These are phyloP conservation scores for Macrosteles quadrilineatus DNA, from an alignment of 1,140 invertebrate species.

Conservation along the genomic window DNA sequence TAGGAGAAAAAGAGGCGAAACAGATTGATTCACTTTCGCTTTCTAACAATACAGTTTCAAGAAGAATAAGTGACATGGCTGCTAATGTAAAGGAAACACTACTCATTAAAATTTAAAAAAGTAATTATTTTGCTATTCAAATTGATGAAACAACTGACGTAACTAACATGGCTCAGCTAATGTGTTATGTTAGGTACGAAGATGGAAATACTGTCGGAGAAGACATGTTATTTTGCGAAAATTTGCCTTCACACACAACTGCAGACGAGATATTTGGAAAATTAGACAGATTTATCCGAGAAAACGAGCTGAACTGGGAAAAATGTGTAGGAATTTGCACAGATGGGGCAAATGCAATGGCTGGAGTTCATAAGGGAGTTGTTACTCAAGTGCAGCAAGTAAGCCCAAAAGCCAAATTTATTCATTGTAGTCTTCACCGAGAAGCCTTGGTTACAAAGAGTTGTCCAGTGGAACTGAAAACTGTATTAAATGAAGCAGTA, in stretches of 20 bases:
- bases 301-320: background rate
- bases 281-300: constrained; percentile 8
- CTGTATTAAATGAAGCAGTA: background rate
- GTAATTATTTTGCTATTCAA: background rate
- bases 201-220: constrained; percentile 15
- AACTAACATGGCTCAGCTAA: constrained; percentile 16
- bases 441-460: background rate
- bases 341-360: constrained; percentile 12
- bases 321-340: constrained; percentile 13
- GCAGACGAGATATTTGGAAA: constrained; percentile 3
- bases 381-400: too few relatives aligned
- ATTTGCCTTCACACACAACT: background rate
- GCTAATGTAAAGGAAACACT: constrained; percentile 13
- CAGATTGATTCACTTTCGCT: background rate
- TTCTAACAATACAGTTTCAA: background rate
- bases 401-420: too few relatives aligned
- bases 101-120: background rate
- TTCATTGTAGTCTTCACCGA: too few relatives aligned
- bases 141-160: constrained; percentile 14
- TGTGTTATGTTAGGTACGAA: constrained; percentile 23
- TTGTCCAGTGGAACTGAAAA: constrained; percentile 4
- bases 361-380: too few relatives aligned
- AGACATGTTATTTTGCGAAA: constrained; percentile 14
- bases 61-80: constrained; percentile 9
- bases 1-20: background rate